Evolutionary conservation across 2,113 vertebrate genomes (phyloP).

Genomic region (Oxyura jamaicensis): DNA sequence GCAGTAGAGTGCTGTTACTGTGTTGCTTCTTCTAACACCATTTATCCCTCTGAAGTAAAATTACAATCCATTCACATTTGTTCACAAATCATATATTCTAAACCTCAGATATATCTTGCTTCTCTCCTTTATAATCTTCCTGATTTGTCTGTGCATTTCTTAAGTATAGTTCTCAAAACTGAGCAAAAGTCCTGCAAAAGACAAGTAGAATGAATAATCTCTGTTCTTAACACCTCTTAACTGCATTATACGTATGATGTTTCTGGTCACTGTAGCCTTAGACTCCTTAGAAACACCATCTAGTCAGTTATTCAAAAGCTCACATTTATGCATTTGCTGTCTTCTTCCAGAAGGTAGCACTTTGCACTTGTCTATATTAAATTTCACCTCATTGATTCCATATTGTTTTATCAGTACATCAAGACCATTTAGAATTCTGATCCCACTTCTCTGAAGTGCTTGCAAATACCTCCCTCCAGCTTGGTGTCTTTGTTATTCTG

Average conservation of each 20-base stretch:
- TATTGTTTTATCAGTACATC: not conserved
- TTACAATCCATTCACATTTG: not conserved
- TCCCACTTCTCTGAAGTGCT: not conserved
- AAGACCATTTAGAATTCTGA: not conserved
- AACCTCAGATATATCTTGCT: not conserved
- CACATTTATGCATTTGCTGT: not conserved
- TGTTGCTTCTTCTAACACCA: not conserved
- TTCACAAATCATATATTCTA: not conserved
- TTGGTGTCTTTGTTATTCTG: not conserved
- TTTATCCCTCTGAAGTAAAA: not conserved
- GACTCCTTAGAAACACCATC: not conserved
- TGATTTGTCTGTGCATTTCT: not conserved
- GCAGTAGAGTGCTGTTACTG: not conserved
- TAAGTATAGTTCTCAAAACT: not conserved
- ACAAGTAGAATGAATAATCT: not conserved
- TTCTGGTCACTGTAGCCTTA: not conserved
- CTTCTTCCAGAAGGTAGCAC: not conserved
- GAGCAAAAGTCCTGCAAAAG: not conserved
- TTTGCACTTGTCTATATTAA: not conserved
- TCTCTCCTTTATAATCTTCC: not conserved
- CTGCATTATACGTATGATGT: fast-evolving
- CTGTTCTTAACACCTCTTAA: not conserved
- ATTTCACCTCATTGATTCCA: not conserved
- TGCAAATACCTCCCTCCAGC: not conserved
- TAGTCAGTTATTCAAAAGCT: not conserved